A percentile compares a stretch with the other conserved stretches of the same genome.
phyloP scores from a whole-genome alignment of 2,888 invertebrate species.

The Cyaniris semiargus region DNA sequence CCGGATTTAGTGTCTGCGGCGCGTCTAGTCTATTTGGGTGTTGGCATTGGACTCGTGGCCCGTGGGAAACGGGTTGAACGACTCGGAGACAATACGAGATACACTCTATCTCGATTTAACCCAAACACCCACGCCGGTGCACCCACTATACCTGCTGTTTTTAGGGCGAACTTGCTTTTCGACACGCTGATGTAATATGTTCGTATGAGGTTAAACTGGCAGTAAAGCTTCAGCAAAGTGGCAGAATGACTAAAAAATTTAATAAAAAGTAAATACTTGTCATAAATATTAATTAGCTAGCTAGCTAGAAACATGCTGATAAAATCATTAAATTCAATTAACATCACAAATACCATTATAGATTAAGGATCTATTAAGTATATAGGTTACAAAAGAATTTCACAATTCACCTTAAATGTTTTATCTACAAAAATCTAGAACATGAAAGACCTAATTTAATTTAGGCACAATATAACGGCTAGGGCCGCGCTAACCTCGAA shows the following conservation, averaged over 20 bases:
- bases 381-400: too few species aligned
- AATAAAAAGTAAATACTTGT: neutral
- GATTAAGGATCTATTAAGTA: too few species aligned
- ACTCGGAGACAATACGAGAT: slow-evolving; percentile 70
- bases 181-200: neutral
- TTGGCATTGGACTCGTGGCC: slow-evolving; percentile 78
- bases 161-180: slow-evolving; percentile 26
- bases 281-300: neutral
- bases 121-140: slow-evolving; percentile 27
- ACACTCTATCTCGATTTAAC: slow-evolving; percentile 19
- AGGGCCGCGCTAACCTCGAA: slow-evolving; percentile 35
- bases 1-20: slow-evolving; percentile 77
- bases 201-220: neutral
- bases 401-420: too few species aligned
- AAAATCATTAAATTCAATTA: too few species aligned
- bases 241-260: too few species aligned
- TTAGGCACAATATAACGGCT: slow-evolving; percentile 43
- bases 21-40: slow-evolving; percentile 78
- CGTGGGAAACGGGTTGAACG: slow-evolving; percentile 81
- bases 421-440: neutral
- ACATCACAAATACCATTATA: too few species aligned
- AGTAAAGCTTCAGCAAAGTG: too few species aligned
- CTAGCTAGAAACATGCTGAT: too few species aligned
- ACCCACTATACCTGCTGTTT: slow-evolving; percentile 38
- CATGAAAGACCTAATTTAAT: slow-evolving; percentile 15